Conservation (phyloP, 2,113 vertebrate genomes). For the Micronycteris hirsuta region DNA sequence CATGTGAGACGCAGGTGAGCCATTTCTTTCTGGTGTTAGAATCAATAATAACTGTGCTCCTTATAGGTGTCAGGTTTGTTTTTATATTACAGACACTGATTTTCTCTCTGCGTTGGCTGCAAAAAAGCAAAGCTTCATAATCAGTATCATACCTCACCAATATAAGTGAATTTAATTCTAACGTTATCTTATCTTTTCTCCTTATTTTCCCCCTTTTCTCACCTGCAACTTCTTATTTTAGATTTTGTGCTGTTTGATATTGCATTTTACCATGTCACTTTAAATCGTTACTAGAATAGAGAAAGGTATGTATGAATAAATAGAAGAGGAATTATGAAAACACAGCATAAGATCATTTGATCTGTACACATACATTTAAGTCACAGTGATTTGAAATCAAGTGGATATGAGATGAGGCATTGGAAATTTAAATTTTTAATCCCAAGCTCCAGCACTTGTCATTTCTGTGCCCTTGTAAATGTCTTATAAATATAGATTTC, state of each 20-base stretch:
- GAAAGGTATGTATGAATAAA: not conserved
- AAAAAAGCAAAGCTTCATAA: not conserved
- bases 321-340: constrained; percentile 29
- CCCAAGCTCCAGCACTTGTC: not conserved
- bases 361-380: not conserved
- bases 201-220: not conserved
- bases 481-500: constrained; percentile 45
- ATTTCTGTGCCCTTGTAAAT: constrained; percentile 38
- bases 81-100: not conserved
- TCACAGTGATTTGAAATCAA: constrained; percentile 20
- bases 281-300: constrained; percentile 21
- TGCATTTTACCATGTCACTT: not conserved
- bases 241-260: not conserved
- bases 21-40: not conserved
- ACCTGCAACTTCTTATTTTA: constrained; percentile 2
- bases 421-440: constrained; percentile 33
- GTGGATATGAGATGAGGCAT: not conserved
- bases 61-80: not conserved
- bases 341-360: not conserved
- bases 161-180: not conserved
- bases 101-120: not conserved
- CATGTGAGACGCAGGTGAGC: not conserved
- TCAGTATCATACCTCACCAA: not conserved
- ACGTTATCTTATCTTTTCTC: not conserved
- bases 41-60: not conserved